Percentiles rank a stretch among this genome's conserved stretches.
phyloP scores from a whole-genome alignment of 2,888 invertebrate species.

The Clivina fossor region DNA sequence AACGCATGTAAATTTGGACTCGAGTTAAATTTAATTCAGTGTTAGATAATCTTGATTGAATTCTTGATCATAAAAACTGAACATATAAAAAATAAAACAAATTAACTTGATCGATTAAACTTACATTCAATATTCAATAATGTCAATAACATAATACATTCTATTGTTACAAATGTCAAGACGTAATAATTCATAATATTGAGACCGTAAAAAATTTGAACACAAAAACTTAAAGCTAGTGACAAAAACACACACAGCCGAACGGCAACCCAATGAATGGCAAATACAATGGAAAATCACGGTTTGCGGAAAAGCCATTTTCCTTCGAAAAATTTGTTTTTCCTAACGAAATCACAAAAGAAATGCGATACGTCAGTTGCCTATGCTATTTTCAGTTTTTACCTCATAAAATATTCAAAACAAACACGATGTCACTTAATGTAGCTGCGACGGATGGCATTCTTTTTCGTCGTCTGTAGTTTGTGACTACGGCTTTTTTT shows the following conservation, averaged over 20 bases:
- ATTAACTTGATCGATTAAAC: no score
- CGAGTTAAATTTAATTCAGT: no score
- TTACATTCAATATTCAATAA: no score
- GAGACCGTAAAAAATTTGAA: not conserved
- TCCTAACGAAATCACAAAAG: slow-evolving; percentile 12
- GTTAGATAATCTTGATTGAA: no score
- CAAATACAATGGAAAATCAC: slow-evolving; percentile 15
- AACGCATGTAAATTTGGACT: no score
- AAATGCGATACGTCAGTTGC: slow-evolving; percentile 15
- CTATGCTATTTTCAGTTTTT: slow-evolving; percentile 19
- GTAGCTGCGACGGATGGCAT: no score
- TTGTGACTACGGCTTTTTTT: no score
- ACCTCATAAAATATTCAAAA: slow-evolving; percentile 18
- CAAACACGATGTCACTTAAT: slow-evolving; percentile 7
- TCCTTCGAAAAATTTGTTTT: slow-evolving; percentile 17
- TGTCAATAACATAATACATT: no score
- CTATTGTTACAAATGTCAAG: no score
- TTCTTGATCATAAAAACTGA: no score
- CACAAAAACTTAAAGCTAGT: not conserved
- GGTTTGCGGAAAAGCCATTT: not conserved
- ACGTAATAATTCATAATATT: not conserved
- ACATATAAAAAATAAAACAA: no score
- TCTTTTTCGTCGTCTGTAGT: slow-evolving; percentile 5
- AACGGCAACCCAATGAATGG: slow-evolving; percentile 18
- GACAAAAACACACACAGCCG: not conserved